A percentile compares a stretch with the other conserved stretches of the same genome.
These are phyloP conservation scores for Radopholus similis DNA, from an alignment of 1,140 invertebrate genomes.

Conservation along the genomic window DNA sequence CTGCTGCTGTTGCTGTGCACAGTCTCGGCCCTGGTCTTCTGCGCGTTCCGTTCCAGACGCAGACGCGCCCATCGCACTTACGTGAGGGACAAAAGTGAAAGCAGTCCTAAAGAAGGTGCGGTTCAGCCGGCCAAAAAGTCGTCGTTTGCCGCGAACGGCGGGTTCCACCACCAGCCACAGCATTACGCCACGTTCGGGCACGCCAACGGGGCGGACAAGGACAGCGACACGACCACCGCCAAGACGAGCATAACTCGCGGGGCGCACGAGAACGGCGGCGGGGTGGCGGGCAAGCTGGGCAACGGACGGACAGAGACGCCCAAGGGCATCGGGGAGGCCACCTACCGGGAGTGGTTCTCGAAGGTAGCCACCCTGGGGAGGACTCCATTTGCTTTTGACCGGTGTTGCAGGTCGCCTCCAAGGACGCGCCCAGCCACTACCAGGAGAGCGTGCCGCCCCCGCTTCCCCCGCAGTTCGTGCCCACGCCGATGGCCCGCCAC, in stretches of 20 bases:
- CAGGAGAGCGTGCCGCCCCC: conserved; percentile 40
- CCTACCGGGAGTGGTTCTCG: conserved; percentile 53
- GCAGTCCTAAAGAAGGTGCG: background rate
- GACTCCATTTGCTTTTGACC: background rate
- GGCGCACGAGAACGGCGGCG: background rate
- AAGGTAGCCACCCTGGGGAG: conserved; percentile 19
- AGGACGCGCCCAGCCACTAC: conserved; percentile 46
- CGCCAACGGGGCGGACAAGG: conserved; percentile 37
- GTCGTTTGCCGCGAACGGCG: background rate
- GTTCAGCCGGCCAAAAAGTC: conserved; percentile 10
- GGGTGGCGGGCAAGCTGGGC: conserved; percentile 15
- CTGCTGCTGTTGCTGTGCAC: conserved; percentile 12
- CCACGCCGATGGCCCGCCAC: conserved; percentile 10
- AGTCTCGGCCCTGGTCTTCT: conserved; percentile 13
- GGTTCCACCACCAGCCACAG: conserved; percentile 19
- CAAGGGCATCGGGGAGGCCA: conserved; percentile 55
- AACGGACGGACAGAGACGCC: conserved; percentile 31
- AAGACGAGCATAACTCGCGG: conserved; percentile 34
- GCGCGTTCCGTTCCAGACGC: conserved; percentile 15
- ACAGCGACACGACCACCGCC: conserved; percentile 24
- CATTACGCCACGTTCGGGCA: conserved; percentile 23
- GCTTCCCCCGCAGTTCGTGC: conserved; percentile 22
- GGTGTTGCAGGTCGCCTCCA: conserved; percentile 47
- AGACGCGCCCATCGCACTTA: conserved; percentile 27
- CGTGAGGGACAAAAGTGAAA: conserved; percentile 25